Base-by-base conservation (phyloP, 1,140 invertebrate genomes). In the Cotesia chilonis region DNA sequence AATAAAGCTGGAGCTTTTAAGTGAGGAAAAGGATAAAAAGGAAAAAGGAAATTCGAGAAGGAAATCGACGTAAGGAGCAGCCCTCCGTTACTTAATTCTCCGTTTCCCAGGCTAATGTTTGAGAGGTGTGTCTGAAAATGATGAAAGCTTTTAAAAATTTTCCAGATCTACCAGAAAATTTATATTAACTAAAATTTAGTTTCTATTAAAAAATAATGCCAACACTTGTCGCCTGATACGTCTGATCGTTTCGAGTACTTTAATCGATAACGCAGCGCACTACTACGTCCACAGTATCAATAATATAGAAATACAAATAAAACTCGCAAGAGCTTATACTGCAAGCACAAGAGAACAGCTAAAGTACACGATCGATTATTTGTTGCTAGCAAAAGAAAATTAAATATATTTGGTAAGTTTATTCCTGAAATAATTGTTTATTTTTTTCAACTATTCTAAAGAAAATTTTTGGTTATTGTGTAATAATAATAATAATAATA, bases 41-140 rank as follows among this genome's bases (percentile, higher is more conserved):
- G 10, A 72, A 7, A 38, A 37, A 72, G 71, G 71, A 72, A 68
- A 72, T 72, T 72, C 35, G 71, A 72, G 71, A 72, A 72, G 65
- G 71, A 72, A 68, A 72, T 68, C 57, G 51, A 72, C 68, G 41
- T 20, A 68, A 61, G 55, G 65, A 65, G 37, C 71, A 72, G 55
- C 36, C 57, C 17, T 52, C 47, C 36, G n/a, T 4, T 36, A 28
- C 28, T 28, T 28, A 28, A 28, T 28, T 28, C 28, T 28, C 1
- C 28, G 28, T 28, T 54, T 68, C 65, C 57, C 71, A 67, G 65
- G 41, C 71, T 72, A 72, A 72, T 72, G 71, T 64, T 38, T 61
- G 54, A 72, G 71, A 68, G 70, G 71, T 68, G 54, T 68, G 65
- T 72, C 71, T 28, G 2, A 28, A 28, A 28, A 28, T 28, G 28